Conservation (phyloP, 2,797 vertebrate species). For the Bryconaethiops microstoma region DNA sequence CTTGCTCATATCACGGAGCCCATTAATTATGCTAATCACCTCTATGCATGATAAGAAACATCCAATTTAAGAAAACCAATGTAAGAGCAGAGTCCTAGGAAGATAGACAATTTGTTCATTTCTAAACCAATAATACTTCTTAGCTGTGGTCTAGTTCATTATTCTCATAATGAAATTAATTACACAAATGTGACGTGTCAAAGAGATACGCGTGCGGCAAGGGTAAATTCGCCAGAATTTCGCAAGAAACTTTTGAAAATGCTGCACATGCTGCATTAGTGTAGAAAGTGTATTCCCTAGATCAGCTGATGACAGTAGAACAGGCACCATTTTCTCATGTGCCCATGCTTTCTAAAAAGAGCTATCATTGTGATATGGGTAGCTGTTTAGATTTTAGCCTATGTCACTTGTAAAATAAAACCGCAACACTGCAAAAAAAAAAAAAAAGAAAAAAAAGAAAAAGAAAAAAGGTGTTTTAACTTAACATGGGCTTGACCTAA, state of each 20-base stretch:
- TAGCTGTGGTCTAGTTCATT: slow-evolving; percentile 31
- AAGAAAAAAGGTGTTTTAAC: too few species aligned
- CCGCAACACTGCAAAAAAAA: neutral
- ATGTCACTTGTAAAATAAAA: neutral
- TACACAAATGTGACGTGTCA: slow-evolving; percentile 10
- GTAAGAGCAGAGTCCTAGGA: slow-evolving; percentile 25
- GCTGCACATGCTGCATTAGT: neutral
- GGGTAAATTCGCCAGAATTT: neutral
- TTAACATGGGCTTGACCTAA: too few species aligned
- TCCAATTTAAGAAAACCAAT: slow-evolving; percentile 55
- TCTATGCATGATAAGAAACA: slow-evolving; percentile 58
- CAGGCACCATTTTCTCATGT: neutral
- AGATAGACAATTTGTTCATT: slow-evolving; percentile 47
- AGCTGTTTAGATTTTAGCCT: neutral
- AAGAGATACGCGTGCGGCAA: neutral
- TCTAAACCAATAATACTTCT: slow-evolving; percentile 30
- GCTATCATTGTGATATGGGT: neutral
- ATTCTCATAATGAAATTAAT: slow-evolving; percentile 32
- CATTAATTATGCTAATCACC: slow-evolving; percentile 65
- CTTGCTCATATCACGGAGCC: slow-evolving; percentile 49
- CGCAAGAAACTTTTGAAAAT: neutral
- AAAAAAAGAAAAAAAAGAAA: too few species aligned
- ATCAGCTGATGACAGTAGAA: neutral
- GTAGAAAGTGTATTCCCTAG: neutral
- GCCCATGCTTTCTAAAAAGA: neutral